Conservation (phyloP, 2,888 invertebrate species). For the Andricus curvator region DNA sequence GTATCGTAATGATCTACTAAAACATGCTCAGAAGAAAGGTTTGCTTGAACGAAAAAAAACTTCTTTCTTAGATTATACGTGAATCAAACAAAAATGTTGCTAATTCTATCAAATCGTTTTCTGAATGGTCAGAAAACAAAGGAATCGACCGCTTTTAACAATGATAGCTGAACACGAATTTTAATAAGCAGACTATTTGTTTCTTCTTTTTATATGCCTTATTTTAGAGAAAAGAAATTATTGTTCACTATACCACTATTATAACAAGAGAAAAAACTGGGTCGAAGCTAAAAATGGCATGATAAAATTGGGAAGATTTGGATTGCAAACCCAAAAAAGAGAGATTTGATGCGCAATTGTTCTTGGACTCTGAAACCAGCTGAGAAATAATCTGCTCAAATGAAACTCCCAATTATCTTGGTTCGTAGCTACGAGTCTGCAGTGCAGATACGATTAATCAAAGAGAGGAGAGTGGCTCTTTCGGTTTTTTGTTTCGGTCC, state of each 20-base stretch:
- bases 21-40: no score
- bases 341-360: not conserved
- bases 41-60: no score
- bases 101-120: no score
- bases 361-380: not conserved
- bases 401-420: conserved; percentile 63
- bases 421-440: conserved; percentile 53
- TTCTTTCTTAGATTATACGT: no score
- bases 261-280: not conserved
- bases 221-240: not conserved
- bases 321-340: not conserved
- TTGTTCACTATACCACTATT: not conserved
- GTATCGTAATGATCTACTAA: no score
- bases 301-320: not conserved
- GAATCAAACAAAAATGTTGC: no score
- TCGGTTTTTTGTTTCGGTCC: conserved; percentile 54
- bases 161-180: no score
- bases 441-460: conserved; percentile 64
- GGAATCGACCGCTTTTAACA: no score
- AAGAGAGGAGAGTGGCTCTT: conserved; percentile 54
- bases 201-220: not conserved
- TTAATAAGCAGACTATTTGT: no score
- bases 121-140: no score
- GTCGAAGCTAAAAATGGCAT: not conserved
- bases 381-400: conserved; percentile 52